A percentile compares a stretch with the other conserved stretches of the same genome.
These are phyloP conservation scores for Lycocorax pyrrhopterus DNA, from an alignment of 2,113 vertebrate genomes.

Conservation along the genomic window DNA sequence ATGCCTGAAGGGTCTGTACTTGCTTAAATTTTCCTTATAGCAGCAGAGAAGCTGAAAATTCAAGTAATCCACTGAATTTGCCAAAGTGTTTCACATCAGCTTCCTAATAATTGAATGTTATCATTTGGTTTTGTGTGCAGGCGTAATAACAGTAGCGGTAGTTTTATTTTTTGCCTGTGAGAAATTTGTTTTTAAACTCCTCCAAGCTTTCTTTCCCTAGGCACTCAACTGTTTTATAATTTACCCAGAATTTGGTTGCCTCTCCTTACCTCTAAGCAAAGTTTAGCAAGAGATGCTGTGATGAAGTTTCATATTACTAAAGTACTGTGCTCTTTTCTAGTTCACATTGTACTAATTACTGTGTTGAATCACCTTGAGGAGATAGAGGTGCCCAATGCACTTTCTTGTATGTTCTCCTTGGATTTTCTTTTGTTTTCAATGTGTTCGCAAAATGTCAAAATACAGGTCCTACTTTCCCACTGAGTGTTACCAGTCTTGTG, in stretches of 20 bases:
- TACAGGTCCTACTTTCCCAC: not conserved
- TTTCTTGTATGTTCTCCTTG: not conserved
- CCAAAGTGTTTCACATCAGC: not conserved
- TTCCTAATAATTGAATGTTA: not conserved
- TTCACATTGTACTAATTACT: not conserved
- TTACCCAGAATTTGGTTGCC: not conserved
- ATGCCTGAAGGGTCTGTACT: not conserved
- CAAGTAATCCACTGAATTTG: not conserved
- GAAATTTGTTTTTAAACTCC: not conserved
- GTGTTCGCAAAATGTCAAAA: not conserved
- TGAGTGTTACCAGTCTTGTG: not conserved
- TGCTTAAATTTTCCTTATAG: not conserved
- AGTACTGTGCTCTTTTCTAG: not conserved
- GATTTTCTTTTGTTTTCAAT: not conserved
- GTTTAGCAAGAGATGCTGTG: slow-evolving; percentile 18
- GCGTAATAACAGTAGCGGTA: not conserved
- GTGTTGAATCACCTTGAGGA: not conserved
- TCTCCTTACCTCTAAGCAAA: slow-evolving; percentile 44
- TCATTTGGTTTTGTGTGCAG: not conserved
- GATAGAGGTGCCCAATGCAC: not conserved
- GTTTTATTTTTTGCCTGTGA: not conserved
- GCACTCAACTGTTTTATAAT: not conserved
- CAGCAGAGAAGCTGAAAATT: not conserved
- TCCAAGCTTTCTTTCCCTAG: not conserved
- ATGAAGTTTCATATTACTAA: slow-evolving; percentile 3